Base-by-base conservation (phyloP, 2,113 vertebrate genomes). In the Grammomys dolichurus region DNA sequence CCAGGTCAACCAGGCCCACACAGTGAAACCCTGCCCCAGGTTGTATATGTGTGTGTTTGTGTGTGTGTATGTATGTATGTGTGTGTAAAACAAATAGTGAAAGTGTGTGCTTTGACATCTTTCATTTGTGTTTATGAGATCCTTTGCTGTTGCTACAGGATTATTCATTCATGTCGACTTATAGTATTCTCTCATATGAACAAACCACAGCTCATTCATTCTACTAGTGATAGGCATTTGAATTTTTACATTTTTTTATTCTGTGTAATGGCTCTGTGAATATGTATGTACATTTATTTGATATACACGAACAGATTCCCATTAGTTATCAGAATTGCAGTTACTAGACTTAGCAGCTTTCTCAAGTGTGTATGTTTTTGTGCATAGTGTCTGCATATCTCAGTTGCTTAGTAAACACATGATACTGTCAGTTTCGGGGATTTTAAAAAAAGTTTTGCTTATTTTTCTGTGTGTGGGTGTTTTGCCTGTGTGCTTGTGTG, bases 191-290 rank as follows among this genome's bases (percentile, higher is more conserved):
- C 13, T 8, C 87, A n/a, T 60, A 4, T 94, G 75, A 94, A 81
- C 89, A 87, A 93, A 26, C 67, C 43, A 92, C 5, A 60, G 10
- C 58, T 89, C 73, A 65, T 94, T 91, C 43, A 65, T 94, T 91
- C 43, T 19, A 80, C 14, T 95, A 65, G 36, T 94, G 70, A 36
- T 56, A 14, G 22, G 75, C 78, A 89, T 67, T 80, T 88, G 87
- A 33, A 48, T 89, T 97, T 82, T 88, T 19, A 28, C 73, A 22
- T 87, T 93, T 92, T 78, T 56, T 78, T 48, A 40, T 92, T 94
- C 31, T 75, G 36, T 88, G 22, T 96, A 89, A 92, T 86, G 58
- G 76, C 85, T 24, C 75, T 85, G 3, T 92, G 69, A 89, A 78
- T n/a, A 54, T 93, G 43, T 90, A 43, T 90, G 43, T 82, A 7